A percentile compares a stretch with the other conserved stretches of the same genome.
These are phyloP conservation scores for Petromus typicus DNA, from an alignment of 2,113 vertebrate species.

Conservation along the genomic window DNA sequence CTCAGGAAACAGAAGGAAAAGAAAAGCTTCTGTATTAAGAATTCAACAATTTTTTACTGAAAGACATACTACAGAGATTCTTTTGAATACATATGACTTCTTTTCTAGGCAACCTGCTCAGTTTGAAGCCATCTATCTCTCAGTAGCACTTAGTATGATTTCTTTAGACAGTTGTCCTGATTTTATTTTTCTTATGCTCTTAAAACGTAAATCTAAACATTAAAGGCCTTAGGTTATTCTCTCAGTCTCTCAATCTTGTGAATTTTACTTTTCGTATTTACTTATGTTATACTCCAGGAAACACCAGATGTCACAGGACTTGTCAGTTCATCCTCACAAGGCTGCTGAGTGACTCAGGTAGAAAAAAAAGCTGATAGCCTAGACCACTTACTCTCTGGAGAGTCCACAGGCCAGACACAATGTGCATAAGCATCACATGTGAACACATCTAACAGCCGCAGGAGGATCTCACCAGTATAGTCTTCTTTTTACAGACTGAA, in stretches of 20 bases:
- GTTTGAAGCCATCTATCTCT: slow-evolving; percentile 20
- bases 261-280: slow-evolving; percentile 47
- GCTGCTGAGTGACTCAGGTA: slow-evolving; percentile 60
- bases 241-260: background rate
- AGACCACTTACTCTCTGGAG: slow-evolving; percentile 62
- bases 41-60: background rate
- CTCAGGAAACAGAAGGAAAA: background rate
- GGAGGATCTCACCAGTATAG: slow-evolving; percentile 52
- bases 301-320: slow-evolving; percentile 66
- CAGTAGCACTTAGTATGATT: background rate
- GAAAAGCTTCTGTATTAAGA: background rate
- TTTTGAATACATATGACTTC: background rate
- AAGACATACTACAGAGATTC: background rate
- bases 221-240: background rate
- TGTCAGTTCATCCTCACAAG: slow-evolving; percentile 23
- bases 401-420: slow-evolving; percentile 57
- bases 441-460: slow-evolving; percentile 26
- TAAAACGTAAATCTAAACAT: background rate
- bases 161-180: background rate
- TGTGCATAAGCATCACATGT: background rate
- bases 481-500: slow-evolving; percentile 70
- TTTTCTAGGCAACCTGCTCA: background rate
- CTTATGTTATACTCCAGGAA: slow-evolving; percentile 61
- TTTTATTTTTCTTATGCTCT: slow-evolving; percentile 36
- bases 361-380: slow-evolving; percentile 63